These are phyloP conservation scores for Perccottus glenii DNA, from an alignment of 2,113 vertebrate genomes.

Conservation along the genomic window DNA sequence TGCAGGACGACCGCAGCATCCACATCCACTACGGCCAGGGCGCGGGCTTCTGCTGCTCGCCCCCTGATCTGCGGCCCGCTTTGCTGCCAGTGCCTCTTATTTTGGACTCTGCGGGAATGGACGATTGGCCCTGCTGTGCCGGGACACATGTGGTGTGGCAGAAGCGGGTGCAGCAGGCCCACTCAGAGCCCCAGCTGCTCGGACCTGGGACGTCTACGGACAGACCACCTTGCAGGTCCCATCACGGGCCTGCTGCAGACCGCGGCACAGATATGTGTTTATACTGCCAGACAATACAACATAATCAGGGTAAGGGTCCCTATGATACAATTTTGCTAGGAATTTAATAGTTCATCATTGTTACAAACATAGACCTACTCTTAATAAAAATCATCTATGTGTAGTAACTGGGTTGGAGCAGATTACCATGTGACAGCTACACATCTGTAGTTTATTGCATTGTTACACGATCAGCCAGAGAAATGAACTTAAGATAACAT, in stretches of 20 bases:
- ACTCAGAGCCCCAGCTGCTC: constrained; percentile 79
- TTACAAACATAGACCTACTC: no score
- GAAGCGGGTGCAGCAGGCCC: constrained; percentile 79
- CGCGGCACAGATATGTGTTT: constrained; percentile 77
- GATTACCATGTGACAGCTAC: no score
- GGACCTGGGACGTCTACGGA: constrained; percentile 67
- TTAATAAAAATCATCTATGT: no score
- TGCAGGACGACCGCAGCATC: constrained; percentile 77
- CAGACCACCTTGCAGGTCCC: constrained; percentile 72
- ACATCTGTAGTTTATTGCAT: no score
- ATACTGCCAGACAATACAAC: constrained; percentile 83
- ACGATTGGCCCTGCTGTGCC: constrained; percentile 72
- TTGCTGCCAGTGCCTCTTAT: constrained; percentile 83
- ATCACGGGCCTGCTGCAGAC: constrained; percentile 66
- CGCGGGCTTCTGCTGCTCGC: constrained; percentile 78
- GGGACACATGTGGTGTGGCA: constrained; percentile 85
- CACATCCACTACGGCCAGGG: constrained; percentile 77
- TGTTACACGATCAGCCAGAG: no score
- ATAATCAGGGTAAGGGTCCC: constrained; percentile 85
- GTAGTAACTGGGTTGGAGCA: no score
- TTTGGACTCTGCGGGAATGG: constrained; percentile 79
- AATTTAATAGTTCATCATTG: no score
- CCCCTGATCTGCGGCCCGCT: constrained; percentile 78
- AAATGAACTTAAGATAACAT: no score
- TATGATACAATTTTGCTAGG: neutral